Base-by-base conservation (phyloP, 35 echinoderm and acorn worm genomes). In the Chiridota heheva region DNA sequence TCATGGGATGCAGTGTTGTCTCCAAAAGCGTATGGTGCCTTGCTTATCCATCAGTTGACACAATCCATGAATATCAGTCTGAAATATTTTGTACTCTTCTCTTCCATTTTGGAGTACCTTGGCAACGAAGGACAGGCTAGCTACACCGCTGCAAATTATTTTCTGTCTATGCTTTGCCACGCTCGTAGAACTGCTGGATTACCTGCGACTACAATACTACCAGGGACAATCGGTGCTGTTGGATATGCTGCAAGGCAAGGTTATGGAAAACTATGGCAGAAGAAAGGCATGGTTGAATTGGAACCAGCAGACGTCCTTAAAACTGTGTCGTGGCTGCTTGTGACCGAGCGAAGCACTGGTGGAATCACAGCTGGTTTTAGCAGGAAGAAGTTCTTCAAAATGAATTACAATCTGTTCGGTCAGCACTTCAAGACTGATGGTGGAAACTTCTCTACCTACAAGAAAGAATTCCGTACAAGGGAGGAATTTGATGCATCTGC, bases 61-160 rank as follows among this genome's bases (percentile, higher is more conserved):
- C 8, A 26, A 10, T 81, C 82, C 35, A 16, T 92, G 15, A 69
- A 69, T 26, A 73, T 92, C 0, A 39, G 26, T 18, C 64, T 92
- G 1, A 59, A 67, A 37, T 20, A 76, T 18, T 92, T 92, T 44
- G 69, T 92, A 0, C 43, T 87, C 34, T 40, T 81, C 7, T 92
- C 90, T 5, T 92, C 90, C 0, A 53, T 87, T 40, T 60, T 82
- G 24, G 62, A 77, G 25, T 38, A 76, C 27, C 20, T 92, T 10
- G 83, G 90, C 0, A 92, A 92, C 51, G 68, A 76, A 22, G 90
- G 90, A 5, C 90, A 92, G 37, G 83, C 73, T 0, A 87, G 61
- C 35, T 92, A 92, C 69, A 86, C 83, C 46, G 37, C 81, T 20
- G 90, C 90, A 26, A 92, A 92, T 69, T 58, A 32, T n/a, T 92